A percentile compares a stretch with the other conserved stretches of the same genome.
phyloP scores from a whole-genome alignment of 2,113 vertebrate genomes.

The Corythornis madagascariensis region DNA sequence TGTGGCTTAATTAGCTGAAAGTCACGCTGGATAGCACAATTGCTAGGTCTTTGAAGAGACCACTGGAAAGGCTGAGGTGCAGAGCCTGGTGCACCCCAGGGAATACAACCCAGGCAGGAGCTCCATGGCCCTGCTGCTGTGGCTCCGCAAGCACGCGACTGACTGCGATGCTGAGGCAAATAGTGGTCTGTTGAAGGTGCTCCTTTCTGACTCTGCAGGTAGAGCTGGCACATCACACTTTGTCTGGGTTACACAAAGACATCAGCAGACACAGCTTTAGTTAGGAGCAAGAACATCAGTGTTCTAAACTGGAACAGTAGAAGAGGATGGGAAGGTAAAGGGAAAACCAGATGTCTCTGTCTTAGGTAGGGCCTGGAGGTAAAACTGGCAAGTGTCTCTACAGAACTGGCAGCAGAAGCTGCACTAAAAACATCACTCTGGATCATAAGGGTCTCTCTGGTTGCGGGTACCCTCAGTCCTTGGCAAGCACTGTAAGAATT shows the following conservation, averaged over 20 bases:
- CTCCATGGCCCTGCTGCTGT: not conserved
- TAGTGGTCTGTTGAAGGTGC: not conserved
- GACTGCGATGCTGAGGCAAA: not conserved
- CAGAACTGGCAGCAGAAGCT: not conserved
- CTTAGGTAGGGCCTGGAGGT: not conserved
- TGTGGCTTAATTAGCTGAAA: not conserved
- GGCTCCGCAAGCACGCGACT: no score
- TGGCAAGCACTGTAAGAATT: not conserved
- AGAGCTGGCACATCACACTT: not conserved
- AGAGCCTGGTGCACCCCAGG: not conserved
- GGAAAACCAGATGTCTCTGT: not conserved
- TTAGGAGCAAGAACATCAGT: not conserved
- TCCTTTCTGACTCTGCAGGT: not conserved
- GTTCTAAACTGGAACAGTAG: not conserved
- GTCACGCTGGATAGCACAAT: not conserved
- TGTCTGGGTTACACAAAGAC: not conserved
- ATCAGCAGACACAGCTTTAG: not conserved
- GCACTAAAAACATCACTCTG: not conserved
- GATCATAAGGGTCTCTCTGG: not conserved
- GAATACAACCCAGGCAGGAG: accelerated
- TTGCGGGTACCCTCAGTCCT: not conserved
- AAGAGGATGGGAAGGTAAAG: not conserved
- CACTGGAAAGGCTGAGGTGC: not conserved
- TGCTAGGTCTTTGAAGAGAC: not conserved
- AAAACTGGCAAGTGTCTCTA: not conserved